Percentiles rank a stretch among this genome's conserved stretches.
These are phyloP conservation scores for Speoplatyrhinus poulsoni DNA, from an alignment of 2,113 vertebrate genomes.

Conservation along the genomic window DNA sequence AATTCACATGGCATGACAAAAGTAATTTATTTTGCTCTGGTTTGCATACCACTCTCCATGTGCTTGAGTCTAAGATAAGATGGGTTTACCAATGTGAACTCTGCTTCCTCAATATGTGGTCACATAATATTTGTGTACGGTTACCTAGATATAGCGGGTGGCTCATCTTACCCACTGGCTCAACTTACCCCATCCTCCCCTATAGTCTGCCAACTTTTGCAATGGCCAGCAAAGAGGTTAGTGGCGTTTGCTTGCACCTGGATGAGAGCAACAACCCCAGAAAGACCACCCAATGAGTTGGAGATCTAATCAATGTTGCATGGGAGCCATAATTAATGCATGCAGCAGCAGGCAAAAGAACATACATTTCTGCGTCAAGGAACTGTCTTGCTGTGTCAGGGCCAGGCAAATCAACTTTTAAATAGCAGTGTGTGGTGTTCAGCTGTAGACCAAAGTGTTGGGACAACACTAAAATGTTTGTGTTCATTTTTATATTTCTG, in stretches of 20 bases:
- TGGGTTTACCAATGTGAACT: too few species aligned
- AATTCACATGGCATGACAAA: too few species aligned
- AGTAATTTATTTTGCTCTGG: too few species aligned
- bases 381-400: slow-evolving; percentile 33
- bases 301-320: slow-evolving; percentile 69
- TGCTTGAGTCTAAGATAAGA: too few species aligned
- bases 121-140: too few species aligned
- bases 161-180: too few species aligned
- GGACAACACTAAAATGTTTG: slow-evolving; percentile 46
- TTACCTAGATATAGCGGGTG: too few species aligned
- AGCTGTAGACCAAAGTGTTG: slow-evolving; percentile 34
- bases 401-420: slow-evolving; percentile 39
- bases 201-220: not conserved
- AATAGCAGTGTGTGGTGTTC: slow-evolving; percentile 36
- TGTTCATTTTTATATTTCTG: slow-evolving; percentile 47
- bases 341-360: slow-evolving; percentile 38
- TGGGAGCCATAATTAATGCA: slow-evolving; percentile 68
- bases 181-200: too few species aligned
- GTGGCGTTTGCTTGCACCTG: slow-evolving; percentile 14
- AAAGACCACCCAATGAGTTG: slow-evolving; percentile 50
- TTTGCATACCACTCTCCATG: too few species aligned
- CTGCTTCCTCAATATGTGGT: too few species aligned
- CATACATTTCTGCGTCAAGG: slow-evolving; percentile 42
- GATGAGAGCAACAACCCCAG: slow-evolving; percentile 20
- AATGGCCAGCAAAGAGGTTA: not conserved